Base-by-base conservation (phyloP, 2,888 invertebrate species). In the Asteroscopus sphinx region DNA sequence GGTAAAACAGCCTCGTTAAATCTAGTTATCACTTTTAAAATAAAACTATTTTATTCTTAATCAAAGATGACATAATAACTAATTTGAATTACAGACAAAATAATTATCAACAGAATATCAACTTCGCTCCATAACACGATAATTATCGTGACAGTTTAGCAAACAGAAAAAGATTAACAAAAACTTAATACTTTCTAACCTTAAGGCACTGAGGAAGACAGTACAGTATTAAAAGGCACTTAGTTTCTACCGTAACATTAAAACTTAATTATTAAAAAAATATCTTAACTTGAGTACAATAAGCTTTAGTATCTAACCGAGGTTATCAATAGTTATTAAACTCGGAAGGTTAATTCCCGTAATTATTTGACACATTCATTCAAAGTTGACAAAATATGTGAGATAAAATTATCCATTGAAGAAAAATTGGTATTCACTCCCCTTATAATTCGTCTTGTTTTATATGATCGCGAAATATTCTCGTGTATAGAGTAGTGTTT, bases 191-290 rank as follows among this genome's bases (percentile, higher is more conserved):
- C 33, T 40, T 32, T 46, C 26, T 13, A 46, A 42, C 39, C 21
- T 8, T 47, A 72, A 71, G 72, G 77, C 75, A 77, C 70, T 60
- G 60, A 52, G 64, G 67, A 77, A 73, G 67, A 76, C 66, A 52
- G 13, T 54, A 48, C 3, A 26, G 33, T 40, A 33, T 32, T n/a
- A n/a, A 26, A 63, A 61, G 72, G 67, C 68, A 63, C 60, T 32
- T 21, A 55, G 11, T 45, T 52, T 16, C 12, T 51, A 41, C 3
- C 16, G 28, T 11, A 36, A 39, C 9, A 8, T 12, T 6, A 15
- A 28, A 35, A 41, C 40, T 42, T 62, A 52, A 28, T 15, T 13
- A n/a, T 6, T 58, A 58, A 12, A 40, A 5, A 12, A 68, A 64
- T 74, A 73, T 61, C 72, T 45, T 58, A 44, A 13, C 26, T 49